A percentile compares a stretch with the other conserved stretches of the same genome.
Evolutionary conservation across 2,113 vertebrate species (phyloP).

Genomic region (Etheostoma spectabile): DNA sequence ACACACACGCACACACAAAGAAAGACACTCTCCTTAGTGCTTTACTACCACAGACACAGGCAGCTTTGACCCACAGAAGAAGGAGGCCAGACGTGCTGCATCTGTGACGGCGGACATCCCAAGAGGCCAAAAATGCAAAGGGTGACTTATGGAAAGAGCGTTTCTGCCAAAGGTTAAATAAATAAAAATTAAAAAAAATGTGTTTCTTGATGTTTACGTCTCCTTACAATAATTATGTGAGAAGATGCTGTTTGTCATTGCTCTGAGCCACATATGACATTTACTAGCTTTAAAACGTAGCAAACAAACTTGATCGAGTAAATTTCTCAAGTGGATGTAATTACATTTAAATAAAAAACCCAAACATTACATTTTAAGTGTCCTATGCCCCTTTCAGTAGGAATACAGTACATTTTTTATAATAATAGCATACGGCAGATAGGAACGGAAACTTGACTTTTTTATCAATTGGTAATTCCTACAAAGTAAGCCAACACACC

Average conservation of each 20-base stretch:
- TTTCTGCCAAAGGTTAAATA: conserved; percentile 49
- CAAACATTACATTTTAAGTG: not conserved
- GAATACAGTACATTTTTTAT: conserved; percentile 5
- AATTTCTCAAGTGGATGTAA: conserved; percentile 21
- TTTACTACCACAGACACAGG: conserved; percentile 55
- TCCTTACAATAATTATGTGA: conserved; percentile 14
- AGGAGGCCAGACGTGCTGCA: conserved; percentile 62
- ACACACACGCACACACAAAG: conserved; percentile 24
- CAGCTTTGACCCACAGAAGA: conserved; percentile 71
- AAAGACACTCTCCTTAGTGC: conserved; percentile 52
- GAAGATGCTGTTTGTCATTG: not conserved
- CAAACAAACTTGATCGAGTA: not conserved
- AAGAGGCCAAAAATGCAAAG: conserved; percentile 43
- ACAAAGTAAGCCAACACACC: conserved; percentile 60
- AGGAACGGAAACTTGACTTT: conserved; percentile 61
- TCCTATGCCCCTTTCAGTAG: not conserved
- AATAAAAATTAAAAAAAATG: too few relatives aligned
- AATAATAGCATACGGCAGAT: conserved; percentile 15
- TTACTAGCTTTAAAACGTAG: not conserved
- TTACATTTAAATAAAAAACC: conserved; percentile 29
- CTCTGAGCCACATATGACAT: not conserved
- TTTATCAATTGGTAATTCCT: conserved; percentile 52
- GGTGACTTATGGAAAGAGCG: conserved; percentile 26
- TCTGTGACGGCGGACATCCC: conserved; percentile 53
- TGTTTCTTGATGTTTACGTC: conserved; percentile 34